Evolutionary conservation across 2,888 invertebrate genomes (phyloP).

Genomic region (Fragum whitleyi): DNA sequence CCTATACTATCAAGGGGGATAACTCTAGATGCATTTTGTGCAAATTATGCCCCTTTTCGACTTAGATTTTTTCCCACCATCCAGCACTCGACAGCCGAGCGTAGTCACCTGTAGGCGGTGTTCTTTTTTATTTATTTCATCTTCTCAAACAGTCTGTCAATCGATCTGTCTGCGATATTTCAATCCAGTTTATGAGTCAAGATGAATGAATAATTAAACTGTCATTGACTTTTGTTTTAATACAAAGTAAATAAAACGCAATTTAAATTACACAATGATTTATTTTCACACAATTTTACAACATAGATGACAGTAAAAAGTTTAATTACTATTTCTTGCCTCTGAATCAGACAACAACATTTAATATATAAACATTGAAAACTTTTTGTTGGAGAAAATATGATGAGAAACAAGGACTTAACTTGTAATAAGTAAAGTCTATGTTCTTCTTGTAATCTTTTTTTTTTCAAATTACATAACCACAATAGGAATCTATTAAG

Average conservation of each 20-base stretch:
- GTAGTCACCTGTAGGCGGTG: too few relatives aligned
- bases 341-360: not conserved
- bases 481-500: not conserved
- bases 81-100: too few relatives aligned
- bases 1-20: too few relatives aligned
- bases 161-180: not conserved
- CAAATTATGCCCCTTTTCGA: too few relatives aligned
- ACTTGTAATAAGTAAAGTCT: not conserved
- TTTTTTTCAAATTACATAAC: not conserved
- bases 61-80: too few relatives aligned
- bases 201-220: not conserved
- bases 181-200: not conserved
- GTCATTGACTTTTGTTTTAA: not conserved
- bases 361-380: too few relatives aligned
- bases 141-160: not conserved
- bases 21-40: too few relatives aligned
- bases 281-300: conserved; percentile 1
- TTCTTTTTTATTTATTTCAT: not conserved
- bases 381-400: too few relatives aligned
- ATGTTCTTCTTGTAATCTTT: not conserved
- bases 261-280: not conserved
- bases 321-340: not conserved
- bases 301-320: not conserved
- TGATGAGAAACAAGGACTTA: not conserved
- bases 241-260: not conserved